Conservation (phyloP, 2,113 vertebrate species). For the Dermatemys mawii region DNA sequence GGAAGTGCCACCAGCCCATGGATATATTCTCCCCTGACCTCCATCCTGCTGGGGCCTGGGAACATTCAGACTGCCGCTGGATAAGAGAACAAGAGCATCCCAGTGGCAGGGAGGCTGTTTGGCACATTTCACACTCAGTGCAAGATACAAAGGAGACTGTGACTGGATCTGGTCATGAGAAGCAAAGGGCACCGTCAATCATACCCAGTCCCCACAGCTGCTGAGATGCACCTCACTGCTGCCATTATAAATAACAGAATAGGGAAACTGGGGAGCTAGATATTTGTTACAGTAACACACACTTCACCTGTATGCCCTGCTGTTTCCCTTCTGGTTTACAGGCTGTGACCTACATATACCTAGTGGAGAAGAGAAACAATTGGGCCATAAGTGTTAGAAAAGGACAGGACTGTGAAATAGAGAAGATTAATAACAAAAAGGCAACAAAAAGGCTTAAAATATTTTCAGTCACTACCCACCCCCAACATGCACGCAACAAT, state of each 20-base stretch:
- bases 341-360: background rate
- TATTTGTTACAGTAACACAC: background rate
- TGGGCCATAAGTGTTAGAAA: background rate
- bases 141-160: background rate
- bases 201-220: background rate
- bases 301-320: background rate
- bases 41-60: rapidly evolving
- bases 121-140: background rate
- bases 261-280: background rate
- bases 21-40: background rate
- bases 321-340: background rate
- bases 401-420: background rate
- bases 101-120: background rate
- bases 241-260: background rate
- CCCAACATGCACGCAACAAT: background rate
- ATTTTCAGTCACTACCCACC: too few relatives aligned
- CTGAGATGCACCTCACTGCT: background rate
- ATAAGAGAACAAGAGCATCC: background rate
- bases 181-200: background rate
- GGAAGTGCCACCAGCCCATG: background rate
- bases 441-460: background rate
- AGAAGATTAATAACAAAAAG: rapidly evolving
- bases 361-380: background rate
- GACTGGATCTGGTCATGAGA: rapidly evolving
- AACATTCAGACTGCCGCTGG: background rate